These are phyloP conservation scores for Speoplatyrhinus poulsoni DNA, from an alignment of 2,113 vertebrate species.

Conservation along the genomic window DNA sequence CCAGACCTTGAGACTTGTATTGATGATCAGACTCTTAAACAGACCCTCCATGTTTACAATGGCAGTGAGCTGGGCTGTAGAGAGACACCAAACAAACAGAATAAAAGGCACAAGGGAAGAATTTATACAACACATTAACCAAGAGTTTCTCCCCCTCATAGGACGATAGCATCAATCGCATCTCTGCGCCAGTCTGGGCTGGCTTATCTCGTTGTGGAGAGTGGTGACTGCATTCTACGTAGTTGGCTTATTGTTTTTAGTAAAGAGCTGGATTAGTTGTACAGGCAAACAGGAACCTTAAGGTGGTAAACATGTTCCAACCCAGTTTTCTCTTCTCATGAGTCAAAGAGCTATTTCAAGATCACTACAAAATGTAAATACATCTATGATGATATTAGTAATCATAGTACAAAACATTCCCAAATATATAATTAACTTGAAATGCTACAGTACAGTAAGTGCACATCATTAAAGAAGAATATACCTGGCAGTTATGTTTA, in stretches of 20 bases:
- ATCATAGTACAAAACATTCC: neutral
- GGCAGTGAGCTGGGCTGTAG: constrained; percentile 12
- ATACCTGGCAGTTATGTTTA: neutral
- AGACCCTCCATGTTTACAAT: constrained; percentile 47
- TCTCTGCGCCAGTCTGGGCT: constrained; percentile 12
- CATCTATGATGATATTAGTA: neutral
- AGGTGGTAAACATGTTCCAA: constrained; percentile 37
- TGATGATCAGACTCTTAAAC: constrained; percentile 39
- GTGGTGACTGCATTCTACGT: constrained; percentile 8
- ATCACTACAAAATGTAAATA: no score
- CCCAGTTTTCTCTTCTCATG: constrained; percentile 24
- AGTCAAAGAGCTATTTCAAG: constrained; percentile 40
- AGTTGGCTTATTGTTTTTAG: constrained; percentile 42
- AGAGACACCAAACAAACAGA: constrained; percentile 51
- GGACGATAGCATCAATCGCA: constrained; percentile 30
- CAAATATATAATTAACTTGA: neutral
- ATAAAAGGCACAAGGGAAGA: constrained; percentile 30
- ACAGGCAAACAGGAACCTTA: constrained; percentile 56
- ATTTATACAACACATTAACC: constrained; percentile 33
- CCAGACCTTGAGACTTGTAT: constrained; percentile 37
- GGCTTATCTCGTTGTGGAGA: constrained; percentile 21
- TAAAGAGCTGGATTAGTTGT: constrained; percentile 55
- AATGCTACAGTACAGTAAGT: neutral
- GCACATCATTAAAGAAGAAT: neutral
- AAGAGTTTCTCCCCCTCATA: neutral